phyloP scores from a whole-genome alignment of 1,140 invertebrate genomes.

The Bombus sibiricus region DNA sequence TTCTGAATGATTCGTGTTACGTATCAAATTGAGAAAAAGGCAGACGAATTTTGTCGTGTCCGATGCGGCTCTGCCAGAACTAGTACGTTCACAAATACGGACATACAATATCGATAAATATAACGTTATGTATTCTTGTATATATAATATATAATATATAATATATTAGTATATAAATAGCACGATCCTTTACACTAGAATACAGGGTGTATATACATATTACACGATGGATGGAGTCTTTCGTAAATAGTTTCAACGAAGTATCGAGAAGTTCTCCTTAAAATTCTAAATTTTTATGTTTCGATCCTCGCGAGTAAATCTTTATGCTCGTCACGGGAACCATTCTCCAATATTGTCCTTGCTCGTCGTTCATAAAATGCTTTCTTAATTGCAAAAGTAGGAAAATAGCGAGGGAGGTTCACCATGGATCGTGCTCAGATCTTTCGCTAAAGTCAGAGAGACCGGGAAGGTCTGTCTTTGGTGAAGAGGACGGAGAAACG shows the following conservation, averaged over 20 bases:
- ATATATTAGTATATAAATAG: conserved; percentile 70
- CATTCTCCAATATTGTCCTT: conserved; percentile 58
- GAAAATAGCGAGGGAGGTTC: conserved; percentile 71
- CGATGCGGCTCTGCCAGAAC: conserved; percentile 7
- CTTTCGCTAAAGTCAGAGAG: background rate
- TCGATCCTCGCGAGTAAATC: conserved; percentile 18
- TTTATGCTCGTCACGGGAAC: conserved; percentile 31
- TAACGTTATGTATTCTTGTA: conserved; percentile 46
- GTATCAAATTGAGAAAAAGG: conserved; percentile 53
- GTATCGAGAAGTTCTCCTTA: conserved; percentile 57
- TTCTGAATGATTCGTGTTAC: conserved; percentile 7
- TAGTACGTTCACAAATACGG: conserved; percentile 37
- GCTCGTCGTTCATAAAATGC: conserved; percentile 53
- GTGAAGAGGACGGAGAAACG: conserved; percentile 73
- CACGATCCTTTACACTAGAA: conserved; percentile 64
- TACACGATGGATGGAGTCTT: conserved; percentile 69
- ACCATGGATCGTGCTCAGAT: conserved; percentile 29
- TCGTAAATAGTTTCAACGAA: conserved; percentile 57
- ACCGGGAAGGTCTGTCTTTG: conserved; percentile 52
- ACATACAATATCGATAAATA: conserved; percentile 69
- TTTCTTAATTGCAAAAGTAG: conserved; percentile 71
- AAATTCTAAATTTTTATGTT: conserved; percentile 45
- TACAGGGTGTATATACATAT: conserved; percentile 65
- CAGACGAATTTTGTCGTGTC: background rate
- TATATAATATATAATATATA: conserved; percentile 63